Conservation (phyloP, 2,888 invertebrate genomes). For the Enoplolaimus lenunculus region DNA sequence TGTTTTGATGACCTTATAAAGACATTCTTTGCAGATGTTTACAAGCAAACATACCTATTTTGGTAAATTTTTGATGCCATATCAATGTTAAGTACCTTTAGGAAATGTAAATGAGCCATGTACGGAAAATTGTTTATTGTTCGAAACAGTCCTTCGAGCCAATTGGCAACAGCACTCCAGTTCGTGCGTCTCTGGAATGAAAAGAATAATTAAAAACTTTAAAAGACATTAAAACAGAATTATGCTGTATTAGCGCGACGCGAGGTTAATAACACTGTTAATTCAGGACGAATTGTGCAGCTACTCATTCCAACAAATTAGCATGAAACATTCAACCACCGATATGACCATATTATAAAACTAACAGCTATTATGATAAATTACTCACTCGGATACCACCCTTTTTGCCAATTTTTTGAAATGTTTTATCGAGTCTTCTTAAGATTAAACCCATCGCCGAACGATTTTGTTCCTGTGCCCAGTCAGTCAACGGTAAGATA, state of each 20-base stretch:
- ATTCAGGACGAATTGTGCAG: no score
- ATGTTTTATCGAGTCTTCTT: conserved; percentile 82
- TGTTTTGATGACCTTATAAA: no score
- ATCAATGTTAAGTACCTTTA: no score
- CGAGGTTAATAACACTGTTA: no score
- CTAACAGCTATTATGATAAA: no score
- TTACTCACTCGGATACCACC: conserved; percentile 48
- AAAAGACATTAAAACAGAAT: conserved; percentile 5
- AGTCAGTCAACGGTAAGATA: conserved; percentile 80
- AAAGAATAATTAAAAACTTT: conserved; percentile 15
- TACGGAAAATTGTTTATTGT: conserved; percentile 83
- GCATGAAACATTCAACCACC: no score
- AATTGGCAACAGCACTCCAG: conserved; percentile 87
- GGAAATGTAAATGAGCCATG: conserved; percentile 79
- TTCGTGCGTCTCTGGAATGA: conserved; percentile 66
- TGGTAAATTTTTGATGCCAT: no score
- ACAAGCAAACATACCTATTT: no score
- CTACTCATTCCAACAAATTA: no score
- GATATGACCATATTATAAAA: no score
- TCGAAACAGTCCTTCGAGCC: conserved; percentile 71
- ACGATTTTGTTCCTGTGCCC: conserved; percentile 78
- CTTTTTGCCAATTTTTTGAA: conserved; percentile 90
- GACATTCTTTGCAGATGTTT: no score
- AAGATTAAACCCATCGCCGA: conserved; percentile 81
- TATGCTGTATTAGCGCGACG: not conserved